Conservation (phyloP, 2,888 invertebrate genomes). For the Heliconius ethilla region DNA sequence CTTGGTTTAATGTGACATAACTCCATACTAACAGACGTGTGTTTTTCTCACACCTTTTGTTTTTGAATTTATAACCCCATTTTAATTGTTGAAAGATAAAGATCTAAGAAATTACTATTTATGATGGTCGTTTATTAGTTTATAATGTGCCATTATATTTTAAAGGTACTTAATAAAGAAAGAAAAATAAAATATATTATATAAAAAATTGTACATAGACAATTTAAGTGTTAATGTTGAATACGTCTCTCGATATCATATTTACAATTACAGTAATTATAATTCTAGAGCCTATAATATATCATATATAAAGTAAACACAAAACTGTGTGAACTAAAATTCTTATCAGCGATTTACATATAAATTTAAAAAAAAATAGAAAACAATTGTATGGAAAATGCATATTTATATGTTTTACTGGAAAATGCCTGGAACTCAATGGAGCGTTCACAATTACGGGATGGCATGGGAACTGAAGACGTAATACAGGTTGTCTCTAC, state of each 20-base stretch:
- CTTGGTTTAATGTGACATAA: conserved; percentile 43
- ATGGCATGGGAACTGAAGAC: conserved; percentile 30
- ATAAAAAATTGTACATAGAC: neutral
- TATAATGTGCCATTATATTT: neutral
- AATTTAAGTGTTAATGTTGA: neutral
- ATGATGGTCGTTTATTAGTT: neutral
- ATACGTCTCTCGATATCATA: neutral
- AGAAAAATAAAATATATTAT: neutral
- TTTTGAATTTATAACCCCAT: conserved; percentile 21
- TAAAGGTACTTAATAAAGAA: neutral
- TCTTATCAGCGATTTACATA: conserved; percentile 1
- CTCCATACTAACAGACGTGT: conserved; percentile 25
- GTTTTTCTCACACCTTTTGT: conserved; percentile 30
- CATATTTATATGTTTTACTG: conserved; percentile 18
- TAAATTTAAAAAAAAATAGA: conserved; percentile 10
- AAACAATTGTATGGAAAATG: conserved; percentile 3
- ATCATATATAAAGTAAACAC: neutral
- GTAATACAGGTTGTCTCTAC: conserved; percentile 14
- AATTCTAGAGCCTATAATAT: neutral
- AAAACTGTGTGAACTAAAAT: conserved; percentile 16
- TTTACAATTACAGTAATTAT: neutral
- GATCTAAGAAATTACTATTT: neutral
- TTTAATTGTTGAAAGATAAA: neutral
- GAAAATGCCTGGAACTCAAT: conserved; percentile 27
- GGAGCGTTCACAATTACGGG: conserved; percentile 35